phyloP scores from a whole-genome alignment of 2,113 vertebrate genomes.

The Sturnira hondurensis region DNA sequence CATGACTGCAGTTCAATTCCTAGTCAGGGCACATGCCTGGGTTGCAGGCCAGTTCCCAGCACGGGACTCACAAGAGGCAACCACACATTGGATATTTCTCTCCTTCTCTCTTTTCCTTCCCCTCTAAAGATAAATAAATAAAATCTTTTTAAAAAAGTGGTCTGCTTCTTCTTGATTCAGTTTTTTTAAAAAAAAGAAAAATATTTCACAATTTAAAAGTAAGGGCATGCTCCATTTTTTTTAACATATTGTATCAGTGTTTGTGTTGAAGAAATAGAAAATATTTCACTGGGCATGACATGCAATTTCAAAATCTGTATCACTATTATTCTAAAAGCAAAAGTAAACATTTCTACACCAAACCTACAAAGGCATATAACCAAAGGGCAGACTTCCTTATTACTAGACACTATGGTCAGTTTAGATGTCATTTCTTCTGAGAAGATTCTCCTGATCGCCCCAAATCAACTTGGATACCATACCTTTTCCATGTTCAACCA shows the following conservation, averaged over 20 bases:
- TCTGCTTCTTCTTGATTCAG: too few relatives aligned
- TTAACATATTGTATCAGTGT: background rate
- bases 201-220: background rate
- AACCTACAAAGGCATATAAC: constrained; percentile 1
- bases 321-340: background rate
- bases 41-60: too few relatives aligned
- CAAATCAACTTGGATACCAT: background rate
- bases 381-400: background rate
- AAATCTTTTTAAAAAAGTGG: too few relatives aligned
- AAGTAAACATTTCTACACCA: background rate
- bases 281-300: background rate
- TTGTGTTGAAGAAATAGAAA: background rate
- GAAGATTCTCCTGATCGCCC: background rate
- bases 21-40: too few relatives aligned
- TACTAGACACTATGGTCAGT: background rate
- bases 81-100: too few relatives aligned
- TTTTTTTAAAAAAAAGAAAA: too few relatives aligned
- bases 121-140: too few relatives aligned
- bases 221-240: background rate
- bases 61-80: too few relatives aligned
- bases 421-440: background rate
- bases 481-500: background rate
- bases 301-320: background rate
- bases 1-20: too few relatives aligned
- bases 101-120: too few relatives aligned